Percentiles rank a stretch among this genome's conserved stretches.
Conservation (phyloP, 2,888 invertebrate species). For the Latheticus oryzae region DNA sequence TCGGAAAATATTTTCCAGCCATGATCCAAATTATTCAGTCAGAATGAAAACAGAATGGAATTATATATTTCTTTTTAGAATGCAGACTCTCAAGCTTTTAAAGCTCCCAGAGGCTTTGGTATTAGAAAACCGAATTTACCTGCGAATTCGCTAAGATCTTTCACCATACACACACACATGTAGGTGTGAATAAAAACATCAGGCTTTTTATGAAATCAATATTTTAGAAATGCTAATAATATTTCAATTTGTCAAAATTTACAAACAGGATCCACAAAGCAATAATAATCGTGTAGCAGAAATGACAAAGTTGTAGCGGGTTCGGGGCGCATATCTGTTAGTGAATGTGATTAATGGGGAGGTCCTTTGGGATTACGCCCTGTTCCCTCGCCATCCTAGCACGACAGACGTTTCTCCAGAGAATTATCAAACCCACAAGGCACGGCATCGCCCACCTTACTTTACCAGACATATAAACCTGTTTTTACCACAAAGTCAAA, state of each 20-base stretch:
- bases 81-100: conserved; percentile 40
- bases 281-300: conserved; percentile 54
- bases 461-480: conserved; percentile 21
- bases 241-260: conserved; percentile 37
- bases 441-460: conserved; percentile 48
- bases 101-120: conserved; percentile 36
- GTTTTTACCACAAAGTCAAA: too few species aligned
- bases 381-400: conserved; percentile 52
- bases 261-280: conserved; percentile 45
- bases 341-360: conserved; percentile 66
- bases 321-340: conserved; percentile 57
- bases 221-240: conserved; percentile 16
- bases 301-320: conserved; percentile 58
- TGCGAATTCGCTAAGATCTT: conserved; percentile 37
- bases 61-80: conserved; percentile 40
- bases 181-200: conserved; percentile 35
- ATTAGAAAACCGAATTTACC: conserved; percentile 42
- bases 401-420: conserved; percentile 54
- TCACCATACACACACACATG: conserved; percentile 34
- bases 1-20: conserved; percentile 23
- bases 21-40: conserved; percentile 6
- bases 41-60: conserved; percentile 39
- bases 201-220: conserved; percentile 34
- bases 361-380: conserved; percentile 60
- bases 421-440: conserved; percentile 49